Evolutionary conservation across 2,113 vertebrate species (phyloP).

Genomic region (Ovibos moschatus): DNA sequence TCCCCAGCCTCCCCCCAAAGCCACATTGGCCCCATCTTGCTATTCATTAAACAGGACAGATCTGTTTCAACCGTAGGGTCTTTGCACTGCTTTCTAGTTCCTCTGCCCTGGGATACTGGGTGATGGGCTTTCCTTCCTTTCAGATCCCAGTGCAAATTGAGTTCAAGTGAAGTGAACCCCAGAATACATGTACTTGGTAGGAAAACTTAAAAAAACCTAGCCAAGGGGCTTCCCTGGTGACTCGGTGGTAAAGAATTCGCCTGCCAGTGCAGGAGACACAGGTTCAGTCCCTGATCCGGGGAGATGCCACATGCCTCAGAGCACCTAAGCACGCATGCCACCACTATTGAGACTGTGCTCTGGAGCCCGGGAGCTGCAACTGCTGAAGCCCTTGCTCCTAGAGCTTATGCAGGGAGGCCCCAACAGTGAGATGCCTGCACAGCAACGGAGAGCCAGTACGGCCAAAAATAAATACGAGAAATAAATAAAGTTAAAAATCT

Average conservation of each 20-base stretch:
- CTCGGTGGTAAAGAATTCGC: not conserved
- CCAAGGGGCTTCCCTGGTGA: not conserved
- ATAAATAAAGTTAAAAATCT: not conserved
- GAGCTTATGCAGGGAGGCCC: not conserved
- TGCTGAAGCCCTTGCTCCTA: not conserved
- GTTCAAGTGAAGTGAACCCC: not conserved
- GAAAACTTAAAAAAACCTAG: not conserved
- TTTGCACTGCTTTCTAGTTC: not conserved
- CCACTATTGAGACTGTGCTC: not conserved
- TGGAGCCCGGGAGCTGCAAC: not conserved
- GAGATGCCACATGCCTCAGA: not conserved
- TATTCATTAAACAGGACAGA: fast-evolving
- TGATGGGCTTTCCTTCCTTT: not conserved
- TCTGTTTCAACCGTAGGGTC: not conserved
- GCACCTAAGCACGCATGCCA: fast-evolving
- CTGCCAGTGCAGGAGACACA: not conserved
- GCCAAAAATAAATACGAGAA: not conserved
- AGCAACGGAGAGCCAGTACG: fast-evolving
- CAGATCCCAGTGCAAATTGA: not conserved
- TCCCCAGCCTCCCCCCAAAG: not conserved
- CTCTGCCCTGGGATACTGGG: not conserved
- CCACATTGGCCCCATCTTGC: not conserved
- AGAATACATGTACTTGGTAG: not conserved
- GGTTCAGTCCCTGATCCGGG: not conserved
- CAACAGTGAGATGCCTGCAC: not conserved